Base-by-base conservation (phyloP, 2,113 vertebrate genomes). In the Nerophis lumbriciformis region DNA sequence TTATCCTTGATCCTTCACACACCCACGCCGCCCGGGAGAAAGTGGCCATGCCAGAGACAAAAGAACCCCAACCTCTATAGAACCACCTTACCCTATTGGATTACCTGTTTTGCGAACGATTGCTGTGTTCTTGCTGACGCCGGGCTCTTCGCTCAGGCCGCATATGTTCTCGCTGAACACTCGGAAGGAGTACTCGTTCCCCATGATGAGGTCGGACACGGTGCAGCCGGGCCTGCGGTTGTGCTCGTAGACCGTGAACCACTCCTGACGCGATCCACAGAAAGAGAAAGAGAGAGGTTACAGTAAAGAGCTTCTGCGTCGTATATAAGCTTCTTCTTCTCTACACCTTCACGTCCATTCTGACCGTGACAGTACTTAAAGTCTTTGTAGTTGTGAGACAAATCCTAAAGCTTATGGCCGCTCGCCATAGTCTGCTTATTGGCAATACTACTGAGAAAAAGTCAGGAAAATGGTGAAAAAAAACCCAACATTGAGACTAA, bases 161-260 rank as follows among this genome's bases (percentile, higher is more conserved):
- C 93, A 95, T 79, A 94, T 76, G 83, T 97, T 97, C 83, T 94
- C 90, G 0, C 88, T 92, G 88, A 68, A 93, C 48, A 95, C 84
- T 1, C 93, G 89, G 81, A 97, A 97, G 48, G 79, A 90, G 74
- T 94, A 96, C 69, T 95, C 92, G 2, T 96, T 96, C 57, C 94
- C 94, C 90, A 96, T 90, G 61, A 96, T 88, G 74, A 96, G 92
- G 73, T 96, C 93, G 0, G 94, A 91, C 75, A 94, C 90, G 0
- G 94, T 95, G 63, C 93, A 96, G 81, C 69, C 86, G 39, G 92
- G 90, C 16, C 88, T 85, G 8, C 90, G 91, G 84, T 88, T 94
- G 85, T 93, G 94, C 48, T 96, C 94, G 0, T 87, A 92, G 13
- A 95, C 92, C 0, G 83, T 94, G 88, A 95, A 96, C 94, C 94